phyloP scores from a whole-genome alignment of 2,888 invertebrate genomes.

The Stenurella melanura region DNA sequence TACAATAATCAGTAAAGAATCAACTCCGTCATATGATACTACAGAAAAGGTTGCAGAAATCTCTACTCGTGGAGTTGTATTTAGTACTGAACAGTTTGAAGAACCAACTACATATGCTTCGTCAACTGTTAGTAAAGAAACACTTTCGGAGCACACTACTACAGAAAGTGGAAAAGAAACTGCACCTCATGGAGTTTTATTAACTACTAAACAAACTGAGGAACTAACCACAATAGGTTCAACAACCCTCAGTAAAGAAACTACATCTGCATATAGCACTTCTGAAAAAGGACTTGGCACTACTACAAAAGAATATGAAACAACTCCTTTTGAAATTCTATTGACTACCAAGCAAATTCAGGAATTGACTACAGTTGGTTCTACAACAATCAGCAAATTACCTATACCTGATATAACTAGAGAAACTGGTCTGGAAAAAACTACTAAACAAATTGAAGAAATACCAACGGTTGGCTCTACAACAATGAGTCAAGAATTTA shows the following conservation, averaged over 20 bases:
- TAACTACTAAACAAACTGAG: conserved; percentile 1
- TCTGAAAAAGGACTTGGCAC: conserved; percentile 22
- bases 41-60: too few relatives aligned
- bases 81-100: too few relatives aligned
- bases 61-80: too few relatives aligned
- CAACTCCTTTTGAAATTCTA: conserved; percentile 16
- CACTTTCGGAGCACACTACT: too few relatives aligned
- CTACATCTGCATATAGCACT: conserved; percentile 18
- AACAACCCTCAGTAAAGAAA: conserved; percentile 1
- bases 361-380: conserved; percentile 26
- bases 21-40: neutral
- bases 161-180: too few relatives aligned
- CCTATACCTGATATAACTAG: neutral
- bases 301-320: neutral
- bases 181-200: neutral
- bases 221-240: too few relatives aligned
- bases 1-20: conserved; percentile 34
- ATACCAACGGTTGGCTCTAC: conserved; percentile 26
- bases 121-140: too few relatives aligned
- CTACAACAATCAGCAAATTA: conserved; percentile 29
- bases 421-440: conserved; percentile 11
- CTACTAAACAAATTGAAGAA: conserved; percentile 31
- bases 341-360: conserved; percentile 21
- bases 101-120: too few relatives aligned
- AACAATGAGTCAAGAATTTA: conserved; percentile 29